Conservation (phyloP, 2,888 invertebrate genomes). For the Cataglyphis rosenhaueri region DNA sequence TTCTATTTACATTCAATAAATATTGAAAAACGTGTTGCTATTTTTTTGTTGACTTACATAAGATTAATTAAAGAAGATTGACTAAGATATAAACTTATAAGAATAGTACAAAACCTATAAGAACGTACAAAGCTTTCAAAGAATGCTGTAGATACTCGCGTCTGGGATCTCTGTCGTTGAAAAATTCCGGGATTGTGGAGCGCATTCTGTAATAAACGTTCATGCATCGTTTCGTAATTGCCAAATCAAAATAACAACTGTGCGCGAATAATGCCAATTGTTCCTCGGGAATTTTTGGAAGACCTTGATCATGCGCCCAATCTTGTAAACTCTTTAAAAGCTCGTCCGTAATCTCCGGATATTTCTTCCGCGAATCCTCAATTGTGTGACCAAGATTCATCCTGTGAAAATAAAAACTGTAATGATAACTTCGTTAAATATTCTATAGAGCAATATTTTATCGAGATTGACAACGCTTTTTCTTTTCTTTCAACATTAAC, state of each 20-base stretch:
- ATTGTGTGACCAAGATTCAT: constrained; percentile 80
- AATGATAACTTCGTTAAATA: neutral
- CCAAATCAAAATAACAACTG: constrained; percentile 88
- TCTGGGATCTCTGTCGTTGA: constrained; percentile 87
- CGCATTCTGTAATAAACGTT: constrained; percentile 88
- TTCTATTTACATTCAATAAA: too few species aligned
- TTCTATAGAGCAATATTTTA: neutral
- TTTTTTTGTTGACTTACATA: neutral
- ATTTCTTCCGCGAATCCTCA: constrained; percentile 71
- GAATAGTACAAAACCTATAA: constrained; percentile 76
- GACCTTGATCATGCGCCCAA: constrained; percentile 73
- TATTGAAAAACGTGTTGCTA: too few species aligned
- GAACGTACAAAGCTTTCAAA: constrained; percentile 85
- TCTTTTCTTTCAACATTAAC: neutral
- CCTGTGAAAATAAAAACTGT: constrained; percentile 26
- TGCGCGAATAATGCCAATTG: constrained; percentile 89
- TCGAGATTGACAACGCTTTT: neutral
- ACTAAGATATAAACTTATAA: neutral
- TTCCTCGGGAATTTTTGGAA: constrained; percentile 86
- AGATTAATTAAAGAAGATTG: neutral
- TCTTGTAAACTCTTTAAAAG: constrained; percentile 72
- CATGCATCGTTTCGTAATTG: constrained; percentile 88
- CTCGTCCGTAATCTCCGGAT: constrained; percentile 76
- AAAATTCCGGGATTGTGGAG: constrained; percentile 88
- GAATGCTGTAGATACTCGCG: constrained; percentile 83